A percentile compares a stretch with the other conserved stretches of the same genome.
Conservation (phyloP, 2,797 vertebrate species). For the Megaceryle alcyon region DNA sequence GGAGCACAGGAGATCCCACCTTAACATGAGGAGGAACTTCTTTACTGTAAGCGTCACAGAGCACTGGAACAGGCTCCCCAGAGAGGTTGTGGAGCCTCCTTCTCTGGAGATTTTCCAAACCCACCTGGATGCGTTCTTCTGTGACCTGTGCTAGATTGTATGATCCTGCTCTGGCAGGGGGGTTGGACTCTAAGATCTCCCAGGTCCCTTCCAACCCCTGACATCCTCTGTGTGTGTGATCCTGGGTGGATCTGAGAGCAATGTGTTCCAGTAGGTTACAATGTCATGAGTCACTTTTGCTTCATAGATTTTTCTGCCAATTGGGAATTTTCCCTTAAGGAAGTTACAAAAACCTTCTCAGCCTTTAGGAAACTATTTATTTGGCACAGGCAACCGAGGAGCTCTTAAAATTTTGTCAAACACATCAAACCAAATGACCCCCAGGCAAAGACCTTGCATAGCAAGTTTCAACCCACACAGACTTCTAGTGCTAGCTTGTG, state of each 20-base stretch:
- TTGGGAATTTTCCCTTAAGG: constrained; percentile 54
- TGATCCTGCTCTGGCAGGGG: no score
- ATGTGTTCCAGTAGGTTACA: neutral
- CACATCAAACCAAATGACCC: constrained; percentile 61
- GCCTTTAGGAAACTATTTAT: constrained; percentile 49
- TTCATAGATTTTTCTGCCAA: constrained; percentile 47
- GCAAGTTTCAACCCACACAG: constrained; percentile 67
- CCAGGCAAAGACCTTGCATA: constrained; percentile 25
- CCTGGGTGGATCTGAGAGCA: neutral
- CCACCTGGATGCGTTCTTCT: no score
- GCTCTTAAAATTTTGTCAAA: constrained; percentile 60
- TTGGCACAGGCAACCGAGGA: constrained; percentile 23
- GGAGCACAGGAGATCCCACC: no score
- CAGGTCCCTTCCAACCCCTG: no score
- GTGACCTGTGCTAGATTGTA: no score
- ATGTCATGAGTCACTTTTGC: neutral
- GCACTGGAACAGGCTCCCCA: no score
- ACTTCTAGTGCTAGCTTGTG: constrained; percentile 54
- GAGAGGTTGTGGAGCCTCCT: no score
- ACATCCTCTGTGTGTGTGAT: no score
- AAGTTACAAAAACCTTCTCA: constrained; percentile 43
- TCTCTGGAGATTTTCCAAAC: no score
- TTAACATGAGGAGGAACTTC: no score
- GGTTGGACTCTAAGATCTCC: no score
- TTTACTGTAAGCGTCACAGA: no score